phyloP scores from a whole-genome alignment of 2,113 vertebrate genomes.

The Hippocampus zosterae region DNA sequence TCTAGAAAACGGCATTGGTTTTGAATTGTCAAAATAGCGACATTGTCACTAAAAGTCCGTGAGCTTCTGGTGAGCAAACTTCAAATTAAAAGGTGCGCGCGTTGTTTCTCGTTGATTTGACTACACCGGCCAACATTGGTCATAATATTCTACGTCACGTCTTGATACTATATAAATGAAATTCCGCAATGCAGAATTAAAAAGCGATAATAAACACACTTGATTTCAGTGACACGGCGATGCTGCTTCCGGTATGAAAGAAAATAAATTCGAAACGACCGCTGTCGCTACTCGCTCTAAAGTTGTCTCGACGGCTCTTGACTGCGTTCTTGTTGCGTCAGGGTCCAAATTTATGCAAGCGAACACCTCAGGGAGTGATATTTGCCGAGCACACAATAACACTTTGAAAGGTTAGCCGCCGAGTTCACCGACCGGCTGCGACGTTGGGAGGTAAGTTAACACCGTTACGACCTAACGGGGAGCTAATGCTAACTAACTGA shows the following conservation, averaged over 20 bases:
- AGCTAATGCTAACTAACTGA: slow-evolving; percentile 19
- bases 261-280: background rate
- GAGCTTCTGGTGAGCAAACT: background rate
- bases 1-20: background rate
- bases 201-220: background rate
- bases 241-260: background rate
- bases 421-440: background rate
- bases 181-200: background rate
- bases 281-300: background rate
- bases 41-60: background rate
- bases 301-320: background rate
- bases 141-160: too few relatives aligned
- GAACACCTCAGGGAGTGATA: background rate
- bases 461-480: background rate
- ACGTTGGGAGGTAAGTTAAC: background rate
- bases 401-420: background rate
- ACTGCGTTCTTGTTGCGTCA: background rate
- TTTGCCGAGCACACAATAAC: background rate
- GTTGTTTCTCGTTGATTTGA: background rate
- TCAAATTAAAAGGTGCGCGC: background rate
- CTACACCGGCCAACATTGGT: background rate
- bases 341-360: background rate
- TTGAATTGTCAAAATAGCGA: background rate
- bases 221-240: background rate
- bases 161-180: too few relatives aligned